phyloP scores from a whole-genome alignment of 2,888 invertebrate species.

The Bhutanitis thaidina region DNA sequence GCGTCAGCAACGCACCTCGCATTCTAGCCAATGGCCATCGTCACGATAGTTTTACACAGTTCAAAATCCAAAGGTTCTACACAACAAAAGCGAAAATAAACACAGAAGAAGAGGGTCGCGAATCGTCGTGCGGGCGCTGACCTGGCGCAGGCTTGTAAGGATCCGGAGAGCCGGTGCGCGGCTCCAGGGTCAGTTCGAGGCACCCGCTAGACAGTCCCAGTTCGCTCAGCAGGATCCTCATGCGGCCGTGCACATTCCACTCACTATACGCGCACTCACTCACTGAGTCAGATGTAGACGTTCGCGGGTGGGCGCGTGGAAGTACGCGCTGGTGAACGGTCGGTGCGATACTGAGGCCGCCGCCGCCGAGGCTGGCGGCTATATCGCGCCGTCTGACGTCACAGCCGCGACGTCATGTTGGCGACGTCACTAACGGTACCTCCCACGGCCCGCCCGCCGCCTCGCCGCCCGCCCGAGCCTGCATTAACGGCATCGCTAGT shows the following conservation, averaged over 20 bases:
- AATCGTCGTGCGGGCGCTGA: slow-evolving; percentile 73
- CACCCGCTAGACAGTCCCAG: slow-evolving; percentile 78
- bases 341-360: slow-evolving; percentile 80
- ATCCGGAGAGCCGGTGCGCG: slow-evolving; percentile 71
- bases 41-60: slow-evolving; percentile 75
- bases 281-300: slow-evolving; percentile 59
- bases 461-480: slow-evolving; percentile 76
- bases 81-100: slow-evolving; percentile 80
- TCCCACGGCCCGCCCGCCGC: slow-evolving; percentile 76
- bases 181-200: slow-evolving; percentile 77
- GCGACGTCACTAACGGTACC: slow-evolving; percentile 79
- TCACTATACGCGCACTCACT: slow-evolving; percentile 77
- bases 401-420: slow-evolving; percentile 64
- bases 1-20: slow-evolving; percentile 79
- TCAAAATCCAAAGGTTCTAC: slow-evolving; percentile 75
- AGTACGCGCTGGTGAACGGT: slow-evolving; percentile 67
- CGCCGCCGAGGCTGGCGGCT: slow-evolving; percentile 76
- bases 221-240: slow-evolving; percentile 80
- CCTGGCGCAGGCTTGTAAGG: slow-evolving; percentile 76
- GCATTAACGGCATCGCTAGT: slow-evolving; percentile 78
- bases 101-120: slow-evolving; percentile 71
- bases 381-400: slow-evolving; percentile 78
- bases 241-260: slow-evolving; percentile 78
- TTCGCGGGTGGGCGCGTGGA: slow-evolving; percentile 56
- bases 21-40: slow-evolving; percentile 78